These are phyloP conservation scores for Callipepla squamata DNA, from an alignment of 2,113 vertebrate species.

Conservation along the genomic window DNA sequence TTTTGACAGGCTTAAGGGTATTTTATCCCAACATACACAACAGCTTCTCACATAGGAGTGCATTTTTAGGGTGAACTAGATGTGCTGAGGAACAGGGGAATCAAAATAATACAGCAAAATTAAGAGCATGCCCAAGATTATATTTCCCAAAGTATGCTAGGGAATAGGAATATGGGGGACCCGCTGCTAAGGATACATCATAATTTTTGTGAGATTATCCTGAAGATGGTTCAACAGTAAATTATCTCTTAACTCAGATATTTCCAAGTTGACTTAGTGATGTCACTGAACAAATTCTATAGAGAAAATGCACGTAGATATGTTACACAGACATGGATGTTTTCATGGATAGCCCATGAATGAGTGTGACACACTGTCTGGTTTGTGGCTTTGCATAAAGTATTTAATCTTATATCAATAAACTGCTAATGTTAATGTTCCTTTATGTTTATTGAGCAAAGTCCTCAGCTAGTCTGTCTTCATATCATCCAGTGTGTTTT, in stretches of 20 bases:
- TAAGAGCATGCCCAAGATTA: background rate
- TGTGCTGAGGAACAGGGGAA: background rate
- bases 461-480: background rate
- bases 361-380: background rate
- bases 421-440: background rate
- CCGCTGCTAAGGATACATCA: background rate
- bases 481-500: background rate
- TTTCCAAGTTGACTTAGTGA: background rate
- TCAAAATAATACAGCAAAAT: background rate
- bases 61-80: background rate
- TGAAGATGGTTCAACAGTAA: background rate
- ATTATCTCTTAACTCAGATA: background rate
- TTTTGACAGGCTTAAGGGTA: background rate
- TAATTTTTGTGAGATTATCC: background rate
- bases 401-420: background rate
- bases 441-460: background rate
- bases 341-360: background rate
- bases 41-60: rapidly evolving
- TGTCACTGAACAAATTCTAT: background rate
- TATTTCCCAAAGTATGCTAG: background rate
- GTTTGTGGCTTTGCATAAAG: background rate
- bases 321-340: background rate
- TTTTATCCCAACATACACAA: background rate
- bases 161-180: background rate
- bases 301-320: background rate